Conservation (phyloP, 2,797 vertebrate species). For the Ctenosaura bakeri region DNA sequence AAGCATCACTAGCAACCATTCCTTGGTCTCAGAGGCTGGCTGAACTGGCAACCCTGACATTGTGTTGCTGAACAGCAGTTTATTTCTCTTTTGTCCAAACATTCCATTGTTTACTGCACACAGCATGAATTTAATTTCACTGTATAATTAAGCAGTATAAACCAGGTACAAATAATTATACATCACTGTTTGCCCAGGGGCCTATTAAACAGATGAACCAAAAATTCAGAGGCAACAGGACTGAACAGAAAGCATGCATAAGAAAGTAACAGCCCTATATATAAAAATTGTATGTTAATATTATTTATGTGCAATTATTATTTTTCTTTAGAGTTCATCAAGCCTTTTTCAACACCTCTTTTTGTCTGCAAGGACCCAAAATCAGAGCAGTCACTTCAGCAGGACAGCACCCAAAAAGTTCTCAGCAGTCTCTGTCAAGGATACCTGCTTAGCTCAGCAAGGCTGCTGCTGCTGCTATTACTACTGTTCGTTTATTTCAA, state of each 20-base stretch:
- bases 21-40: too few relatives aligned
- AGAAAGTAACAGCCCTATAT: too few relatives aligned
- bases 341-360: not conserved
- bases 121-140: slow-evolving; percentile 2
- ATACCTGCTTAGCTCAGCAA: not conserved
- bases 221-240: not conserved
- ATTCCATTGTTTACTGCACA: not conserved
- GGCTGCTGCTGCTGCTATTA: not conserved
- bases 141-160: slow-evolving; percentile 7
- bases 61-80: not conserved
- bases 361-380: not conserved
- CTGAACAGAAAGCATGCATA: not conserved
- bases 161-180: not conserved
- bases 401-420: not conserved
- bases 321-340: not conserved
- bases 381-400: not conserved
- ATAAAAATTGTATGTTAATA: too few relatives aligned
- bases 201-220: not conserved
- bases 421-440: not conserved
- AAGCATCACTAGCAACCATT: too few relatives aligned
- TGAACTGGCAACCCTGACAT: not conserved
- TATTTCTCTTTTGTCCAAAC: not conserved
- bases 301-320: not conserved
- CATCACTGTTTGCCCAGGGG: not conserved
- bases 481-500: not conserved